These are phyloP conservation scores for Bombyx mandarina DNA, from an alignment of 1,140 invertebrate species.

Conservation along the genomic window DNA sequence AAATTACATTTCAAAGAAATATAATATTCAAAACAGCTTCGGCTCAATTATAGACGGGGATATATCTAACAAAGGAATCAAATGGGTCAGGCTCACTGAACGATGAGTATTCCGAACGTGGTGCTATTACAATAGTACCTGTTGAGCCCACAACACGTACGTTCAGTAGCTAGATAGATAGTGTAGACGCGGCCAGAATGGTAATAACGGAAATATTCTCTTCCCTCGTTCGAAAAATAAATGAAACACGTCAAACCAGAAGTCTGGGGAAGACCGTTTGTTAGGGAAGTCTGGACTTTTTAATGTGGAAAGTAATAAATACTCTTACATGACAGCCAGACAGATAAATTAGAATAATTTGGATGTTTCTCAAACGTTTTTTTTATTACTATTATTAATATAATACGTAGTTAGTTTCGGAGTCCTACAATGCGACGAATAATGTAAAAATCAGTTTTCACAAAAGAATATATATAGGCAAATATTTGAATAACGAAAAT, in stretches of 20 bases:
- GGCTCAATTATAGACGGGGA: too few species aligned
- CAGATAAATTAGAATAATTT: too few species aligned
- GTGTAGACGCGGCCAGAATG: conserved; percentile 11
- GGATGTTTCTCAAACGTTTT: too few species aligned
- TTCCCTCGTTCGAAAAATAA: conserved; percentile 14
- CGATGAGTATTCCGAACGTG: conserved; percentile 12
- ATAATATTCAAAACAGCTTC: too few species aligned
- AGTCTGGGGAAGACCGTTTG: conserved; percentile 2
- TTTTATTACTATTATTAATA: too few species aligned
- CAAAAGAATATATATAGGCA: conserved; percentile 11
- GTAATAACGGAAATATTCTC: conserved; percentile 23
- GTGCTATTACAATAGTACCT: conserved; percentile 20
- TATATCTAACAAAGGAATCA: too few species aligned
- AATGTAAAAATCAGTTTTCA: not conserved
- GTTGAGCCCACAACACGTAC: conserved; percentile 16
- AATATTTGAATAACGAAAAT: conserved; percentile 29
- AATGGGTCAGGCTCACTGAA: conserved; percentile 8
- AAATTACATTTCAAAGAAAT: too few species aligned
- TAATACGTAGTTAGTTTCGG: too few species aligned
- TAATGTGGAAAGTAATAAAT: too few species aligned
- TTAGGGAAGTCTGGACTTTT: conserved; percentile 4
- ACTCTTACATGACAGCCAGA: too few species aligned
- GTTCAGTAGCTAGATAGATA: conserved; percentile 5
- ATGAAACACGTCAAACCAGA: conserved; percentile 13
- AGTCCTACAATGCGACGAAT: not conserved